Evolutionary conservation across 37 sponge, comb jelly and placozoan genomes (phyloP), one percentile per base, ranked within the genome.

Genomic region (Beroe forskalii): DNA sequence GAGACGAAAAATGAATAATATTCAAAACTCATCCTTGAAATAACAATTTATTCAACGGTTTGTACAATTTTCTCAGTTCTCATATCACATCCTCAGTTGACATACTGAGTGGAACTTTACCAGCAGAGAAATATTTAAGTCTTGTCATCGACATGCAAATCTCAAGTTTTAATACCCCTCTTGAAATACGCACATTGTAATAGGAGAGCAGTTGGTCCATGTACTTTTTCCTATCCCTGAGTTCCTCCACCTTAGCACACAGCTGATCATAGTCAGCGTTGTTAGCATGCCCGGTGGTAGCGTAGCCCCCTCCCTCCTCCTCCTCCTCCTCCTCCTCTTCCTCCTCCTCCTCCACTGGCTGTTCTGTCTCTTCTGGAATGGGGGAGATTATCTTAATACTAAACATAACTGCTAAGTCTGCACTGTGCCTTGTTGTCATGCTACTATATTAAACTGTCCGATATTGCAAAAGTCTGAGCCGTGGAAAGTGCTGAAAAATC

Each of bases 191-290:
- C 4, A 72, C 75, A 72, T 32, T 72, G 40, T 72, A 72, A 37
- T 72, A 72, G 30, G 37, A 22, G 39, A 72, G 75, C 1, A 72
- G 75, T 30, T 72, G 37, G 40, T 72, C 75, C 75, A 72, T 72
- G 39, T 72, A 72, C 20, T 72, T 35, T 72, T 72, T 72, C 75
- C 75, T 72, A 6, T 72, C 22, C 22, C 40, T 27, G 38, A 80
- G 27, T 44, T 80, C 86, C 25, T 80, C 86, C 30, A 80, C 86
- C 40, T 80, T 80, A 24, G 48, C 43, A 42, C 86, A 80, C 86
- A 80, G 27, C 86, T 41, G 38, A 20, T 80, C 86, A 38, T 80
- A 80, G 55, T 80, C 86, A 1, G 86, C 40, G 25, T 41, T 25
- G 3, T 28, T 69, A 2, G 72, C 72, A 35, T 69, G 72, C 4